Evolutionary conservation across 2,113 vertebrate genomes (phyloP), one percentile per base, ranked within the genome.

Genomic region (Jaculus jaculus): DNA sequence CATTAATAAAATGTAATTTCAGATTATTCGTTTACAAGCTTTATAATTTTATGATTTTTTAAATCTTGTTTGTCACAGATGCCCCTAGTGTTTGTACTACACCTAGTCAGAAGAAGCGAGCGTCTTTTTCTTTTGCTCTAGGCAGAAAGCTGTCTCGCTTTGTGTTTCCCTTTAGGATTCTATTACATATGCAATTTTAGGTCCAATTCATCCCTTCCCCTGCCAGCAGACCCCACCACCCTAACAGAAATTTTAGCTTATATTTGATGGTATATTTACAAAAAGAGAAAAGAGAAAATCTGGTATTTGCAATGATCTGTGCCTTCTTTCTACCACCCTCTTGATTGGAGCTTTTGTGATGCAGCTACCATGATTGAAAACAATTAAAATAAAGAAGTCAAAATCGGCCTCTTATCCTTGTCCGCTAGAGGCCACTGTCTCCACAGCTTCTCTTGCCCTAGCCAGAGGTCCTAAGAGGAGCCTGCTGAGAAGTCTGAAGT

Each of bases 41-140:
- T 99, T 98, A 98, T 98, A 98, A 98, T 98, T 98, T 99, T 98
- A 97, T 97, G 97, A 98, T 98, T 98, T 98, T 98, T 98, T 98
- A 98, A 98, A 98, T 96, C 94, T 96, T 98, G 97, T 98, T 98
- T 98, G 97, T 98, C 98, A 98, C 97, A 96, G 97, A 97, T 97
- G 97, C 95, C 97, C 98, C 97, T 97, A 97, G 94, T 96, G 95
- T 98, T 98, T 98, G 97, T 98, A 98, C 96, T 96, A 97, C 97
- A 97, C 97, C 93, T 96, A 97, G 97, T 97, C 97, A 96, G 88
- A 97, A 98, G 97, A 97, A 98, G 97, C 94, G 82, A 98, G 98
- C 92, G 88, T 97, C 84, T 97, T 94, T 71, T 96, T 97, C 83
- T 95, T 98, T 98, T 96, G 96, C 98, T 98, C 97, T 42, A 0